Evolutionary conservation across 1,140 invertebrate species (phyloP).

Genomic region (Araneus ventricosus): DNA sequence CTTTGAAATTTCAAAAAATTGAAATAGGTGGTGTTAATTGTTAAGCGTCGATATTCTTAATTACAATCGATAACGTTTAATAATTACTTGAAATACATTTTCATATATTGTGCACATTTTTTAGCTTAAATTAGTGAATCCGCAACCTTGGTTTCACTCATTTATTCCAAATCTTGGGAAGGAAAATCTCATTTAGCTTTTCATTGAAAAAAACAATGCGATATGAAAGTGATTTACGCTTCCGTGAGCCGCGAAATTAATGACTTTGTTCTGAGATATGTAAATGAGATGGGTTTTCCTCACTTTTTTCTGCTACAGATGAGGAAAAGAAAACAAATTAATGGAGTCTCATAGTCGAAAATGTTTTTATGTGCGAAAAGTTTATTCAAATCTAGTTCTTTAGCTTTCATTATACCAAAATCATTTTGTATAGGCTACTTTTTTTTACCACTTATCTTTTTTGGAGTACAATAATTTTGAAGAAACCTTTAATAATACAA

Average conservation of each 20-base stretch:
- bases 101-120: too few species aligned
- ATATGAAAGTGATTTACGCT: slow-evolving; percentile 15
- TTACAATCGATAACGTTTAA: too few species aligned
- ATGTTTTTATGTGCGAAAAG: background rate
- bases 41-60: too few species aligned
- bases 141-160: background rate
- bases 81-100: too few species aligned
- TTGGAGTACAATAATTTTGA: too few species aligned
- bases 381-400: background rate
- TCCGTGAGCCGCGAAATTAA: background rate
- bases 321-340: background rate
- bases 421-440: background rate
- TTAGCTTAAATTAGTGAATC: too few species aligned
- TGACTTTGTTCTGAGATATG: slow-evolving; percentile 7
- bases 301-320: background rate
- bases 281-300: slow-evolving; percentile 22
- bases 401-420: background rate
- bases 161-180: background rate
- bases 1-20: too few species aligned
- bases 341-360: background rate
- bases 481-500: too few species aligned
- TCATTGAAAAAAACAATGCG: background rate
- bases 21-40: too few species aligned
- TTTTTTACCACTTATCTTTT: background rate
- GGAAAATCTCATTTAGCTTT: background rate